These are phyloP conservation scores for Centroberyx gerrardi DNA, from an alignment of 2,797 vertebrate genomes.

Conservation along the genomic window DNA sequence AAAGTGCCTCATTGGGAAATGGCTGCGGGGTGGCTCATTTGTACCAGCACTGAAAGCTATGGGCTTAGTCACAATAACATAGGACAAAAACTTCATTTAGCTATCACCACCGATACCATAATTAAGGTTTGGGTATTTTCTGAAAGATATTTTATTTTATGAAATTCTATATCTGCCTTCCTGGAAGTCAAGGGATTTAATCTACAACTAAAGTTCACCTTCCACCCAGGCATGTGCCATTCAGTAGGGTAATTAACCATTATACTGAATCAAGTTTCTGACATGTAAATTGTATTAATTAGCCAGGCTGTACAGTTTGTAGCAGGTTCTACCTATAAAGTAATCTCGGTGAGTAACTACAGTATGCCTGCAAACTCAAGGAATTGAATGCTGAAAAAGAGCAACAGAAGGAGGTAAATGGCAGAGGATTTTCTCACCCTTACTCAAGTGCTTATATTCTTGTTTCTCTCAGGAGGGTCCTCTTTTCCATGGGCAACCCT, in stretches of 20 bases:
- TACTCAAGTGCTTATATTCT: not conserved
- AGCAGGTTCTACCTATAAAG: slow-evolving; percentile 3
- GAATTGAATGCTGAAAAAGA: not conserved
- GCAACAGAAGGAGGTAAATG: slow-evolving; percentile 3
- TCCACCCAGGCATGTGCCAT: not conserved
- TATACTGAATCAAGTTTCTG: slow-evolving; percentile 22
- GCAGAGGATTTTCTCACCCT: not conserved
- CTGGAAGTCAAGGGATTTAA: too few relatives aligned
- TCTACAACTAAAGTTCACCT: not conserved
- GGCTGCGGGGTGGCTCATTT: slow-evolving; percentile 14
- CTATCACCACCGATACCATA: not conserved
- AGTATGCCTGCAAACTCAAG: not conserved
- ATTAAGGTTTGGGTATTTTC: not conserved
- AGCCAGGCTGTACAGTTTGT: not conserved
- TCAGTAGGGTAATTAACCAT: slow-evolving; percentile 12
- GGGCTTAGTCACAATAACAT: not conserved
- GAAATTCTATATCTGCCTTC: too few relatives aligned
- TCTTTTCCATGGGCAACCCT: not conserved
- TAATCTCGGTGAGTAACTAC: not conserved
- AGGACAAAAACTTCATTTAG: not conserved
- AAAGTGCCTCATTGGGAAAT: slow-evolving; percentile 27
- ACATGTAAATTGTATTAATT: slow-evolving; percentile 27
- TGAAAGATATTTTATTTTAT: too few relatives aligned
- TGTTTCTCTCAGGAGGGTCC: not conserved
- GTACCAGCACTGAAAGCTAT: slow-evolving; percentile 6